Conservation (phyloP, 2,888 invertebrate species). For the Drosophila peninsularis region DNA sequence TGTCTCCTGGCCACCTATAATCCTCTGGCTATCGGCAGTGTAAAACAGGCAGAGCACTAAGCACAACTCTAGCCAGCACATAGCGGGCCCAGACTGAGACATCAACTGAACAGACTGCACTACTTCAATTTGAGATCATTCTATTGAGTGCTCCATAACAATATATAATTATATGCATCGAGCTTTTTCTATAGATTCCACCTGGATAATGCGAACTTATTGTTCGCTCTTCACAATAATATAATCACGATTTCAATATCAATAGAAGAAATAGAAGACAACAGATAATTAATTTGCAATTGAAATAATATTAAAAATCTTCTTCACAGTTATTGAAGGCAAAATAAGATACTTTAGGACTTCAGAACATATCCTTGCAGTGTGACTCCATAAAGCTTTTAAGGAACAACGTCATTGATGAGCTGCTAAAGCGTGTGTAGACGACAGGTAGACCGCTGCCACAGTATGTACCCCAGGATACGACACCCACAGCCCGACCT, state of each 20-base stretch:
- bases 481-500: conserved; percentile 87
- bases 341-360: too few relatives aligned
- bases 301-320: too few relatives aligned
- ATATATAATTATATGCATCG: conserved; percentile 27
- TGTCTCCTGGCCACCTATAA: conserved; percentile 73
- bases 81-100: conserved; percentile 44
- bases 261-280: background rate
- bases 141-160: conserved; percentile 23
- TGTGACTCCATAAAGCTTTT: conserved; percentile 27
- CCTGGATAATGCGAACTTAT: conserved; percentile 6
- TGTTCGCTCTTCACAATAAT: conserved; percentile 7
- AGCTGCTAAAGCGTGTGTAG: conserved; percentile 87
- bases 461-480: conserved; percentile 85
- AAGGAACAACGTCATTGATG: conserved; percentile 31
- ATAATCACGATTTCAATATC: conserved; percentile 3
- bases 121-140: conserved; percentile 8
- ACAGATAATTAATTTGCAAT: background rate
- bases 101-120: background rate
- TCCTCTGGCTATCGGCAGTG: conserved; percentile 47
- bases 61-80: conserved; percentile 42
- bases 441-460: conserved; percentile 89
- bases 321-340: too few relatives aligned
- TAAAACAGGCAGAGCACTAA: conserved; percentile 23
- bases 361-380: conserved; percentile 6
- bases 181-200: conserved; percentile 23